phyloP scores from a whole-genome alignment of 2,888 invertebrate species.

The Dusona sp. region DNA sequence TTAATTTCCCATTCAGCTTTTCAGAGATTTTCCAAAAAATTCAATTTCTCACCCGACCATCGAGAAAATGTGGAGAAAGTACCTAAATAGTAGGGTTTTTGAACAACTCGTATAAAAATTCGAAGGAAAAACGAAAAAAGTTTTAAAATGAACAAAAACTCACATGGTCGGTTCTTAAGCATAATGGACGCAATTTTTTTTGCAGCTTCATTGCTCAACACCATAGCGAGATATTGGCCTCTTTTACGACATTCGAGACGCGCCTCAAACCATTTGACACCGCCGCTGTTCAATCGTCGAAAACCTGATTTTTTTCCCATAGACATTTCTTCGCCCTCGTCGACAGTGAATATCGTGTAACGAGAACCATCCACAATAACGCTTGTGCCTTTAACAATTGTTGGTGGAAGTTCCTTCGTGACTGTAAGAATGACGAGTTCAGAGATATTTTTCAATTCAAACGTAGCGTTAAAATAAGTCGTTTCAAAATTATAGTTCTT shows the following conservation, averaged over 20 bases:
- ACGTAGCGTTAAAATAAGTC: neutral
- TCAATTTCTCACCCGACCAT: no score
- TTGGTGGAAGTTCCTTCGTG: slow-evolving; percentile 35
- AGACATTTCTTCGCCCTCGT: slow-evolving; percentile 48
- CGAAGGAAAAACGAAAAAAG: neutral
- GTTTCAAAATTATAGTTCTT: neutral
- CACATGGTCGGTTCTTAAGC: slow-evolving; percentile 72
- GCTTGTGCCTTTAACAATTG: slow-evolving; percentile 52
- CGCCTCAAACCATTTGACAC: slow-evolving; percentile 69
- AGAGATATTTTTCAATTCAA: neutral
- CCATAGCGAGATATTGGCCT: slow-evolving; percentile 69
- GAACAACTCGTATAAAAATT: neutral
- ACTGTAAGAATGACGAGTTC: neutral
- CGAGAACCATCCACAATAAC: slow-evolving; percentile 63
- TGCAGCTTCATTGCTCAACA: slow-evolving; percentile 68
- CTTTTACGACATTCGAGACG: slow-evolving; percentile 69
- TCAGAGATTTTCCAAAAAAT: no score
- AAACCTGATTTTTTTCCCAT: slow-evolving; percentile 46
- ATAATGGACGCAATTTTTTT: slow-evolving; percentile 67
- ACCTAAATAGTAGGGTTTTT: no score
- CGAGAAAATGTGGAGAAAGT: no score
- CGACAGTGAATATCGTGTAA: slow-evolving; percentile 69
- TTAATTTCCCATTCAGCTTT: neutral
- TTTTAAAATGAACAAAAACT: neutral
- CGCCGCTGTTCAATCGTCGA: slow-evolving; percentile 70